phyloP scores from a whole-genome alignment of 2,113 vertebrate genomes.

The Diglossa brunneiventris region DNA sequence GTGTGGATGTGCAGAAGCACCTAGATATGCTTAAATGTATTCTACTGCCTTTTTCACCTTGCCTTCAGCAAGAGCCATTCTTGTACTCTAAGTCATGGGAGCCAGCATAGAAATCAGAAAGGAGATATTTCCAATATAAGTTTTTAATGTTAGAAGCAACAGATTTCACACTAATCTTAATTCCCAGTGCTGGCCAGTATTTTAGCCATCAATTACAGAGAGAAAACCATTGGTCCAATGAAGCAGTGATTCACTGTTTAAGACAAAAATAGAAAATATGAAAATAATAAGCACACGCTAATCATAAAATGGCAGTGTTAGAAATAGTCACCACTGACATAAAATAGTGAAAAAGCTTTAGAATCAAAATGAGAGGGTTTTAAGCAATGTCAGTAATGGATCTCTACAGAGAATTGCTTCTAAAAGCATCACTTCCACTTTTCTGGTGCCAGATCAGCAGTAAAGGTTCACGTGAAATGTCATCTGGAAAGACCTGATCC shows the following conservation, averaged over 20 bases:
- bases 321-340: constrained; percentile 25
- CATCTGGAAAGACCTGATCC: constrained; percentile 45
- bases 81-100: background rate
- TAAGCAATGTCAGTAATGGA: constrained; percentile 32
- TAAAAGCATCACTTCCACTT: constrained; percentile 53
- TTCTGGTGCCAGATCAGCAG: constrained; percentile 54
- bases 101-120: background rate
- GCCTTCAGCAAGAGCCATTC: background rate
- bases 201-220: background rate
- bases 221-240: background rate
- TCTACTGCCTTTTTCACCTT: constrained; percentile 18
- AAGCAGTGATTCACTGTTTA: background rate
- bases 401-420: constrained; percentile 46
- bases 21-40: background rate
- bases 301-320: constrained; percentile 9
- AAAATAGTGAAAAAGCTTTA: constrained; percentile 40
- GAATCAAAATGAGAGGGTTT: constrained; percentile 15
- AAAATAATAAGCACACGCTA: constrained; percentile 30
- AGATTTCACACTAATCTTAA: constrained; percentile 7
- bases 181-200: background rate
- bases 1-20: background rate
- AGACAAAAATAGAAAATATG: background rate
- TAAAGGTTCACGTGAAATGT: constrained; percentile 32
- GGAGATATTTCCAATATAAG: constrained; percentile 5
- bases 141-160: background rate